phyloP scores from a whole-genome alignment of 2,888 invertebrate species.

The Pemphredon lugubris region DNA sequence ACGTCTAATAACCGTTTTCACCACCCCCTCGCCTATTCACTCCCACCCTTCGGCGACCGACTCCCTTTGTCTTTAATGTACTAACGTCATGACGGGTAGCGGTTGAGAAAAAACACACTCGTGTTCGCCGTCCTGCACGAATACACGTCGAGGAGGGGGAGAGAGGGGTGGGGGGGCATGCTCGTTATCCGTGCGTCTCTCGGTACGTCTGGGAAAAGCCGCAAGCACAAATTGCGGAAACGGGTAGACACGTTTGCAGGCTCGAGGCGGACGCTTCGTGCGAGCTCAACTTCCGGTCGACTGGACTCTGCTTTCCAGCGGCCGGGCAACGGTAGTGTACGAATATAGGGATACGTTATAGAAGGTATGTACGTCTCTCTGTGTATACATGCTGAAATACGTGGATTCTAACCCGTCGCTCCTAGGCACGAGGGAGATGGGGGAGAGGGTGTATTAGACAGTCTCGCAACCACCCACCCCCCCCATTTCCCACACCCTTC shows the following conservation, averaged over 20 bases:
- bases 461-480: neutral
- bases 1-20: conserved; percentile 48
- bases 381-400: conserved; percentile 23
- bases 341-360: conserved; percentile 40
- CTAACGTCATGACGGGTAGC: conserved; percentile 1
- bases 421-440: conserved; percentile 43
- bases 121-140: conserved; percentile 47
- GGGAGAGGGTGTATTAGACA: conserved; percentile 43
- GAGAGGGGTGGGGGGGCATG: too few species aligned
- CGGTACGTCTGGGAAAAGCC: conserved; percentile 47
- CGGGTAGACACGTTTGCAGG: conserved; percentile 53
- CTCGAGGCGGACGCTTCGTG: conserved; percentile 49
- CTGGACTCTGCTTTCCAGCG: conserved; percentile 57
- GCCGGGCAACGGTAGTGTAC: conserved; percentile 23
- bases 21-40: conserved; percentile 17
- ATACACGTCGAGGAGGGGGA: too few species aligned
- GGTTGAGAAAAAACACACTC: conserved; percentile 45
- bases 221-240: conserved; percentile 58
- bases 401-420: conserved; percentile 55
- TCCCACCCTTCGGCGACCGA: conserved; percentile 1
- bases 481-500: neutral
- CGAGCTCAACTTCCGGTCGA: conserved; percentile 52
- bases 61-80: neutral
- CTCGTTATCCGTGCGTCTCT: conserved; percentile 49
- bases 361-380: conserved; percentile 17